Evolutionary conservation across 2,888 invertebrate species (phyloP).

Genomic region (Troilus luridus): DNA sequence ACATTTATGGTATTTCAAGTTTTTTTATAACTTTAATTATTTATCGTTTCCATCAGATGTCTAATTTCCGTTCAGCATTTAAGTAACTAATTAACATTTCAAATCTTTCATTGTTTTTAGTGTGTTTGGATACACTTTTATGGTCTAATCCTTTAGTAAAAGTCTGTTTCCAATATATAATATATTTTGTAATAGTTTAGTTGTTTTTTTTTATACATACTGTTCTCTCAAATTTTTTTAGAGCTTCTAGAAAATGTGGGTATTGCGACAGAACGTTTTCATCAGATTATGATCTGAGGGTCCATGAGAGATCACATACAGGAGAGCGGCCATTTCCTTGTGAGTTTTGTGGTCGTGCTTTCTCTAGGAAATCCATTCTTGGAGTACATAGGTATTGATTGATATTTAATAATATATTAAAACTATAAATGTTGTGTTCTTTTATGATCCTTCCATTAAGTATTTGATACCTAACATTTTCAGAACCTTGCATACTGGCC

Average conservation of each 20-base stretch:
- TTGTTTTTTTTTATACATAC: neutral
- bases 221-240: neutral
- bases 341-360: slow-evolving; percentile 64
- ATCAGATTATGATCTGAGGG: slow-evolving; percentile 63
- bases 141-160: neutral
- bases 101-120: neutral
- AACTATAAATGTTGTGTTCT: neutral
- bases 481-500: slow-evolving; percentile 64
- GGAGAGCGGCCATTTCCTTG: slow-evolving; percentile 64
- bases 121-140: too few species aligned
- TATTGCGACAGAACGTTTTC: slow-evolving; percentile 63
- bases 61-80: neutral
- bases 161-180: neutral
- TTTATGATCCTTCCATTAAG: neutral
- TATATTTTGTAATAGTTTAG: too few species aligned
- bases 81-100: neutral
- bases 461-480: neutral
- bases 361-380: slow-evolving; percentile 64
- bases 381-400: slow-evolving; percentile 62
- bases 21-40: neutral
- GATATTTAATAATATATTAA: neutral
- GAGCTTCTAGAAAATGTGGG: slow-evolving; percentile 59
- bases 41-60: neutral
- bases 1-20: too few species aligned
- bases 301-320: slow-evolving; percentile 64